These are phyloP conservation scores for Galago senegalensis DNA, from an alignment of 2,797 vertebrate genomes.

Conservation along the genomic window DNA sequence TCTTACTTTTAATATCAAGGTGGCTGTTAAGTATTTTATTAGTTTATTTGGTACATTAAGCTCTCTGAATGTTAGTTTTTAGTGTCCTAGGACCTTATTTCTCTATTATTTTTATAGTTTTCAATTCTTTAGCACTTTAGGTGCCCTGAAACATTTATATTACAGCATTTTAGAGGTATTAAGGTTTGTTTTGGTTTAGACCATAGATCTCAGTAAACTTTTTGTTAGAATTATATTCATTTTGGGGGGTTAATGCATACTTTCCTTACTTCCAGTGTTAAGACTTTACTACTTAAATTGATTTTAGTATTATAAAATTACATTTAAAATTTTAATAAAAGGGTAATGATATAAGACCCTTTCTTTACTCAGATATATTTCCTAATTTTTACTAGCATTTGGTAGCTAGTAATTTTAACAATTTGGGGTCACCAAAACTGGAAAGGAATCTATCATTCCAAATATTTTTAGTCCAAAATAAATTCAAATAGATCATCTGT, in stretches of 20 bases:
- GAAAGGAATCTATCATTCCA: constrained; percentile 18
- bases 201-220: background rate
- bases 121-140: constrained; percentile 56
- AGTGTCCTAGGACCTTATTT: constrained; percentile 53
- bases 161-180: background rate
- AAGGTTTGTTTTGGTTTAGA: constrained; percentile 57
- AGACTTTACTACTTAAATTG: constrained; percentile 17
- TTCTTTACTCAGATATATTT: background rate
- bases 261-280: constrained; percentile 49
- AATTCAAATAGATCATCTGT: constrained; percentile 12
- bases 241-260: constrained; percentile 18
- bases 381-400: constrained; percentile 30
- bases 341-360: background rate
- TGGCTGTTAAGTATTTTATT: constrained; percentile 71
- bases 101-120: constrained; percentile 42
- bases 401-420: constrained; percentile 39
- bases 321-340: constrained; percentile 29
- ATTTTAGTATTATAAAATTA: constrained; percentile 47
- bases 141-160: background rate
- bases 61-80: constrained; percentile 39
- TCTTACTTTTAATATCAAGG: constrained; percentile 56
- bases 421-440: background rate
- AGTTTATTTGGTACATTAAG: constrained; percentile 56
- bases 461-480: constrained; percentile 23
- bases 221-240: constrained; percentile 14